Conservation (phyloP, 1,140 invertebrate genomes). For the Temnothorax nylanderi region DNA sequence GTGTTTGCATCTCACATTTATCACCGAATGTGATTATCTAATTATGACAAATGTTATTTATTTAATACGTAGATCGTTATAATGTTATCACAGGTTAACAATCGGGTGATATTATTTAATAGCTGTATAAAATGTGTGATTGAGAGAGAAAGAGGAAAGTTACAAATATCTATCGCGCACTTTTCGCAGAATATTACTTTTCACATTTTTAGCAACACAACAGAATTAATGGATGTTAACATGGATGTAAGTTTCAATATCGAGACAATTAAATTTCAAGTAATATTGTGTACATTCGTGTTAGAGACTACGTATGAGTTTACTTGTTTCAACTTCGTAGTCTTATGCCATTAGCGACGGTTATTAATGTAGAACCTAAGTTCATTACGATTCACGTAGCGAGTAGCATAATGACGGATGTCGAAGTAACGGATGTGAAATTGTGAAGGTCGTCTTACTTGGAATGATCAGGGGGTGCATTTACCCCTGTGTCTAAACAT, state of each 20-base stretch:
- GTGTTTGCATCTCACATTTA: too few relatives aligned
- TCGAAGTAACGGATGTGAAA: neutral
- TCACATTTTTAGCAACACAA: constrained; percentile 5
- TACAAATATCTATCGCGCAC: constrained; percentile 2
- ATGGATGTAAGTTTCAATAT: neutral
- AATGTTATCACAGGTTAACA: too few relatives aligned
- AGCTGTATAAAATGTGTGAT: neutral
- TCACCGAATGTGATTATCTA: too few relatives aligned
- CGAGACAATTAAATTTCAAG: neutral
- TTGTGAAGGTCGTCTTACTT: neutral
- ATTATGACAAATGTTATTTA: too few relatives aligned
- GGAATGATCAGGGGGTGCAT: neutral
- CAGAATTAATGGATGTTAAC: neutral
- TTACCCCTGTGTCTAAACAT: neutral
- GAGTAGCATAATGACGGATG: neutral
- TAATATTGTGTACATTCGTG: neutral
- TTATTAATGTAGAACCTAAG: neutral
- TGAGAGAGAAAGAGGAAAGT: neutral
- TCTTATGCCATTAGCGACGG: neutral
- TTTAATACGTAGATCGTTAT: too few relatives aligned
- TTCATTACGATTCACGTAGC: neutral
- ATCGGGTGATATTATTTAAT: neutral
- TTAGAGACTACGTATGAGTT: neutral
- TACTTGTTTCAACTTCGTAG: neutral
- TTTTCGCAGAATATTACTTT: neutral